Evolutionary conservation across 2,888 invertebrate species (phyloP).

Genomic region (Calliphora vomitoria): DNA sequence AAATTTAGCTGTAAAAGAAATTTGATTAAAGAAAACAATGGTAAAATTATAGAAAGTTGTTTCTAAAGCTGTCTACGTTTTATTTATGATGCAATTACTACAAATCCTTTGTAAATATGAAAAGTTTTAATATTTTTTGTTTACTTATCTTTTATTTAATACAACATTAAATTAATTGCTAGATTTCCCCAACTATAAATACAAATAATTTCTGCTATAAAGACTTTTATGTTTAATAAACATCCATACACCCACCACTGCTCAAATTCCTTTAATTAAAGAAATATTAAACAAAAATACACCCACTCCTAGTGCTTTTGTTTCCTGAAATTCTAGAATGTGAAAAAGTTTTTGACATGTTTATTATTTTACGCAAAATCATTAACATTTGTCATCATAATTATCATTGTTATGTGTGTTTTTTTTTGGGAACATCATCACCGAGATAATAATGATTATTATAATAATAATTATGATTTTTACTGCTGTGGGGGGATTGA

Average conservation of each 20-base stretch:
- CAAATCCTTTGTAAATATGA: too few species aligned
- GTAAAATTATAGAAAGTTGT: too few species aligned
- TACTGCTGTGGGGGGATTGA: neutral
- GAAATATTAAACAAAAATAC: neutral
- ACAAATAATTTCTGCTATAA: neutral
- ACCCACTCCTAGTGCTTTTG: too few species aligned
- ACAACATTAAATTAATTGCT: neutral
- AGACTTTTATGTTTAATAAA: constrained; percentile 1
- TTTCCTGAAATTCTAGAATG: neutral
- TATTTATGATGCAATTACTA: too few species aligned
- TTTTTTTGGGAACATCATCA: neutral
- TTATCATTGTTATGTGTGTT: neutral
- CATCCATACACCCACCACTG: neutral
- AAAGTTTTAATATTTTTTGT: neutral
- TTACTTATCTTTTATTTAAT: neutral
- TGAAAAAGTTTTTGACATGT: constrained; percentile 3
- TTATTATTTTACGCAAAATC: constrained; percentile 20
- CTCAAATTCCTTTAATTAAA: neutral
- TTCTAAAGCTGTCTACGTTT: too few species aligned
- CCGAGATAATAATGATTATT: constrained; percentile 10
- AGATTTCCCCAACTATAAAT: neutral
- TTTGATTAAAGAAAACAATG: too few species aligned
- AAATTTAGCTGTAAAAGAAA: too few species aligned
- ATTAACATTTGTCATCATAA: constrained; percentile 23
- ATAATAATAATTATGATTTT: constrained; percentile 21